Percentiles rank a stretch among this genome's conserved stretches.
phyloP scores from a whole-genome alignment of 2,888 invertebrate species.

The Zygaena filipendulae region DNA sequence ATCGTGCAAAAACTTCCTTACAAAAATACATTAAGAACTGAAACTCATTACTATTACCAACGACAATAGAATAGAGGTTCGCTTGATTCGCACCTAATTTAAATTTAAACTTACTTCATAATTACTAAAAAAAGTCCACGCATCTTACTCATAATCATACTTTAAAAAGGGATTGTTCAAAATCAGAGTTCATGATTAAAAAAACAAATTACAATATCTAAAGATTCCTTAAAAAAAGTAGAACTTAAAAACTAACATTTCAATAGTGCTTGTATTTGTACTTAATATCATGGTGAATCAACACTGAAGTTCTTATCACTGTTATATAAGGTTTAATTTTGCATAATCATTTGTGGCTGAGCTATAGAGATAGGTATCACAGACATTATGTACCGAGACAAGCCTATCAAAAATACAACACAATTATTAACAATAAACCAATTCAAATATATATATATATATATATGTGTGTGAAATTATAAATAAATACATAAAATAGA shows the following conservation, averaged over 20 bases:
- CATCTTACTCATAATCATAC: constrained; percentile 57
- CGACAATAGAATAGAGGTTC: constrained; percentile 22
- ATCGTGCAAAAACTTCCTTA: constrained; percentile 37
- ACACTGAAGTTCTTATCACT: too few species aligned
- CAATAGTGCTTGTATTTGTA: too few species aligned
- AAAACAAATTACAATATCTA: constrained; percentile 30
- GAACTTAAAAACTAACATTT: constrained; percentile 30
- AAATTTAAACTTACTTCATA: constrained; percentile 29
- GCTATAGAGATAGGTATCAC: constrained; percentile 23
- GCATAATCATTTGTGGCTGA: constrained; percentile 34
- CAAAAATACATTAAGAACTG: constrained; percentile 26
- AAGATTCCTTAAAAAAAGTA: constrained; percentile 24
- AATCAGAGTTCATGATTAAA: constrained; percentile 66
- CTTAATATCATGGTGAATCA: too few species aligned
- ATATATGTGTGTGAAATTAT: too few species aligned
- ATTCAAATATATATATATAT: too few species aligned
- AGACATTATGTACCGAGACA: constrained; percentile 47
- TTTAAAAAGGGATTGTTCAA: constrained; percentile 46
- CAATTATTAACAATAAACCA: too few species aligned
- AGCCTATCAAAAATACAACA: constrained; percentile 27
- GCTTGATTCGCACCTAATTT: constrained; percentile 17
- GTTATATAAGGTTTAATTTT: too few species aligned
- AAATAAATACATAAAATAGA: constrained; percentile 37
- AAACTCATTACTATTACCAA: constrained; percentile 20
- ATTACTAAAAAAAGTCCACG: constrained; percentile 30